Evolutionary conservation across 2,888 invertebrate genomes (phyloP), one percentile per base, ranked within the genome.

Genomic region (Rhingia campestris): DNA sequence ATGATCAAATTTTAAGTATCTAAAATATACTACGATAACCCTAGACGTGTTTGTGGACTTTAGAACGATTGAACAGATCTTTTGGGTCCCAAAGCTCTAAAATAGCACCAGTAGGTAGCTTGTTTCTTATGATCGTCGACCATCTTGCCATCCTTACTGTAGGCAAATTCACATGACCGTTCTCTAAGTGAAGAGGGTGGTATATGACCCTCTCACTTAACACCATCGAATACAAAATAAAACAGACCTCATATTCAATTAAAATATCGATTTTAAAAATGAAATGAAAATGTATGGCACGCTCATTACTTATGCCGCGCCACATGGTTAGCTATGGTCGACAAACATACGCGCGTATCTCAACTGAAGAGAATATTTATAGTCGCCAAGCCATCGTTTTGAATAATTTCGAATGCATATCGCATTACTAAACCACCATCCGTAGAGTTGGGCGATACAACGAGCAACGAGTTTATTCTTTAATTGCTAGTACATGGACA

Each of bases 391-490:
- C 47, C 54, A 76, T 76, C 76, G 81, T 81, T 81, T 81, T 3
- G 33, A 81, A 81, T 76, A 61, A 81, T 81, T 81, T 76, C 49
- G 66, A 81, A 81, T 81, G 70, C 77, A 72, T 81, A 81, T 81
- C 81, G 66, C 81, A 76, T 81, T 76, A 72, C 70, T 14, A 51
- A 4, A 30, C 35, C 45, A 58, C 33, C 63, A 74, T 49, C 74
- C 32, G 56, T 22, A 22, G 22, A 61, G 32, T 6, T 56, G n/a
- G 22, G n/a, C n/a, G n/a, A n/a, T 58, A 69, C 14, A 43, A 4
- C 10, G 32, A 73, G 67, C 22, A 22, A 22, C 22, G 22, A 22
- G 22, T 22, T 1, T 10, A 53, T 67, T 76, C 49, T 81, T 81
- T 81, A 76, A 81, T 81, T 81, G 81, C 39, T 51, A 35, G 14